phyloP scores from a whole-genome alignment of 1,140 invertebrate genomes.

The Drosophila littoralis region DNA sequence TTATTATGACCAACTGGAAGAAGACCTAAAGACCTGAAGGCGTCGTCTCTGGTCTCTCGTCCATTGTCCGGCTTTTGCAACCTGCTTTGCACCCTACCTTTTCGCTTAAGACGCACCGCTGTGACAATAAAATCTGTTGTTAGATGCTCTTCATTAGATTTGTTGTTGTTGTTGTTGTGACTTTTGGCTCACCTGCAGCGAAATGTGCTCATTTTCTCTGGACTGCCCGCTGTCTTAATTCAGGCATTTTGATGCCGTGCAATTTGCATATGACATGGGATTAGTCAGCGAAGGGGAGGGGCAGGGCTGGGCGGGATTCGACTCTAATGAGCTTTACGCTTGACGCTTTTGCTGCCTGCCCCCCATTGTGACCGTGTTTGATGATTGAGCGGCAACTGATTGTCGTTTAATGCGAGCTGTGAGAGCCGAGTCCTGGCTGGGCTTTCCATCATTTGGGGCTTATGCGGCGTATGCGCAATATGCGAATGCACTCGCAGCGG shows the following conservation, averaged over 20 bases:
- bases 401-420: conserved; percentile 24
- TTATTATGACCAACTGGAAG: conserved; percentile 34
- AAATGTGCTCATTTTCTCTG: conserved; percentile 25
- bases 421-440: background rate
- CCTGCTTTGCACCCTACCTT: background rate
- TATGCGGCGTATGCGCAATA: conserved; percentile 40
- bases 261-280: conserved; percentile 58
- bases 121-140: conserved; percentile 32
- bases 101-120: conserved; percentile 14
- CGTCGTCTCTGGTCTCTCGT: conserved; percentile 10
- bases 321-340: conserved; percentile 54
- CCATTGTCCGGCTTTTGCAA: background rate
- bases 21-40: conserved; percentile 5
- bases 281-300: background rate
- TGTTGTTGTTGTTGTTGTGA: conserved; percentile 10
- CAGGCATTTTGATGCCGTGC: conserved; percentile 28
- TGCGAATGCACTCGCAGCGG: conserved; percentile 23
- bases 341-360: conserved; percentile 3
- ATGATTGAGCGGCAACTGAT: conserved; percentile 38
- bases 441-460: conserved; percentile 3
- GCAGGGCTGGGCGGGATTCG: background rate
- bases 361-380: conserved; percentile 3
- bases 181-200: conserved; percentile 30
- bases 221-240: conserved; percentile 31
- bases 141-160: conserved; percentile 29